Conservation (phyloP, 37 sponge, comb jelly and placozoan species). For the Spongilla lacustris region DNA sequence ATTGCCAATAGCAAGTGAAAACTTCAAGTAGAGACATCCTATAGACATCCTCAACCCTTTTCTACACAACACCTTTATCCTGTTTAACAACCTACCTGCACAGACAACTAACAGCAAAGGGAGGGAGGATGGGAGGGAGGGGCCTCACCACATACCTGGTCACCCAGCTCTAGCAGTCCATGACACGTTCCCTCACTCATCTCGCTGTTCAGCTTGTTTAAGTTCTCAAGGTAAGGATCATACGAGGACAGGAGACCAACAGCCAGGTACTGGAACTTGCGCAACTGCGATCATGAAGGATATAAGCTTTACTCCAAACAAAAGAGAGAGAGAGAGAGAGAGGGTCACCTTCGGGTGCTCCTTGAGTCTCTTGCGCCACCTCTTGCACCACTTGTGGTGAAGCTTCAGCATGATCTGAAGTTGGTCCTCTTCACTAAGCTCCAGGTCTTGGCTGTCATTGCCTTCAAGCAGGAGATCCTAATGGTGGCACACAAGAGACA, state of each 20-base stretch:
- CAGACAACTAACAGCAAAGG: not conserved
- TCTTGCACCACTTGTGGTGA: slow-evolving; percentile 48
- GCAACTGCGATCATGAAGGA: slow-evolving; percentile 44
- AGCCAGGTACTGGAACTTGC: slow-evolving; percentile 62
- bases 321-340: not conserved
- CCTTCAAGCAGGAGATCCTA: slow-evolving; percentile 61
- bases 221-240: slow-evolving; percentile 60
- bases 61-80: not conserved
- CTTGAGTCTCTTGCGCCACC: slow-evolving; percentile 47
- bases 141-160: not conserved
- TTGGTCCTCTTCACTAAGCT: slow-evolving; percentile 59
- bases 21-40: not conserved
- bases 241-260: slow-evolving; percentile 49
- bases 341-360: slow-evolving; percentile 27
- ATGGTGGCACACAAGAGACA: not conserved
- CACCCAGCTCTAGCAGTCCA: not conserved
- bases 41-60: not conserved
- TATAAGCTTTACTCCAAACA: too few species aligned
- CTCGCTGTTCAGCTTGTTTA: slow-evolving; percentile 14
- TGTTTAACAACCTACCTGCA: not conserved
- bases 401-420: slow-evolving; percentile 64
- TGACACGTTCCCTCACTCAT: not conserved
- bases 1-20: not conserved
- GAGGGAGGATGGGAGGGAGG: too few species aligned
- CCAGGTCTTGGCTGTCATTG: slow-evolving; percentile 37